Evolutionary conservation across 2,888 invertebrate genomes (phyloP), one percentile per base, ranked within the genome.

Genomic region (Drosophila gaucha): DNA sequence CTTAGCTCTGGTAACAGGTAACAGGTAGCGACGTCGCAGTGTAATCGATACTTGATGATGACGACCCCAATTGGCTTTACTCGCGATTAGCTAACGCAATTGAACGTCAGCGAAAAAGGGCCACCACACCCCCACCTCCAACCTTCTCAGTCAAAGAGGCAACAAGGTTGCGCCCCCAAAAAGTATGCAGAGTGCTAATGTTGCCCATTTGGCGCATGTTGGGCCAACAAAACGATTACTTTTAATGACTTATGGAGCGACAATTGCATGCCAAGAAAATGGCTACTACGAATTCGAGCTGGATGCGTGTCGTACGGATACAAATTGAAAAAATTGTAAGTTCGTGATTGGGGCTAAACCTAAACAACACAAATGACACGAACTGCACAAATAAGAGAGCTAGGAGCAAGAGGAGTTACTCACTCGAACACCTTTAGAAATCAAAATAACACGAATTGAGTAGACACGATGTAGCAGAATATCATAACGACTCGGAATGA

Each of bases 161-260:
- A 74, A 62, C 82, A 82, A 82, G 82, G 82, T 82, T 82, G 80
- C 67, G 68, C 67, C 67, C 50, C 60, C 62, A 44, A 52, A 54
- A 59, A 47, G 33, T 69, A 66, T 67, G 71, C 74, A 49, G 65
- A 74, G 86, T 82, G 83, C 83, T 86, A 86, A 85, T 83, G 78
- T 59, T 82, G 72, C 36, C 86, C 68, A 79, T 82, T 85, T 85
- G 85, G 73, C 68, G 73, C 82, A 85, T 82, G 86, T 82, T 67
- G 63, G 78, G 65, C 75, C 83, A 82, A 86, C 83, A 83, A 83
- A 83, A 83, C 83, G 86, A 83, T 83, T 83, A 83, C 83, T 69
- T 83, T 86, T 86, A 86, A 83, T 78, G 86, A 68, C 86, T 82
- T 85, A 75, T 58, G 68, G 74, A 65, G 83, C 83, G 83, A 76